Conservation (phyloP, 2,797 vertebrate species). For the Euthynnus affinis region DNA sequence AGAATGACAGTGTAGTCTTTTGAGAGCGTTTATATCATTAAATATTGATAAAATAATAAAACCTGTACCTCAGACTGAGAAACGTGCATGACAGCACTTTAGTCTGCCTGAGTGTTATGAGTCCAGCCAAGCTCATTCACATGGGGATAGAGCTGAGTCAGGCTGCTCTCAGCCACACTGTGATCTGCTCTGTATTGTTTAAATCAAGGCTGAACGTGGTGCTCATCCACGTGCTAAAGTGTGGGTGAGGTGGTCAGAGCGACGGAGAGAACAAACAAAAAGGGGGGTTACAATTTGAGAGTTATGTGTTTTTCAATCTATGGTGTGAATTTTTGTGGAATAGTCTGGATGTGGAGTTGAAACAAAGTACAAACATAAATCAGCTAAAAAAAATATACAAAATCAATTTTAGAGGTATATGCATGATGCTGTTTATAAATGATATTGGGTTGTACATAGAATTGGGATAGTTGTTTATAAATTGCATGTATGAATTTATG, state of each 20-base stretch:
- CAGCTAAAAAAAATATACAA: too few relatives aligned
- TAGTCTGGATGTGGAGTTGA: too few relatives aligned
- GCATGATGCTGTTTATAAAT: too few relatives aligned
- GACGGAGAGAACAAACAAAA: neutral
- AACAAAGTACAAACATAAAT: too few relatives aligned
- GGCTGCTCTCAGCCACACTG: slow-evolving; percentile 51
- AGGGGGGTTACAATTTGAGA: too few relatives aligned
- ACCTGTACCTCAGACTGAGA: slow-evolving; percentile 29
- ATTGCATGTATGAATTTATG: too few relatives aligned
- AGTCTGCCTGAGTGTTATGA: slow-evolving; percentile 24
- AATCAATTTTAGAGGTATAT: too few relatives aligned
- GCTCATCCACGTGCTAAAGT: slow-evolving; percentile 31
- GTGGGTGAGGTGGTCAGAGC: slow-evolving; percentile 19
- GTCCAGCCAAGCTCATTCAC: slow-evolving; percentile 51
- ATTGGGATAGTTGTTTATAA: too few relatives aligned
- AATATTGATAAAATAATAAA: slow-evolving; percentile 75
- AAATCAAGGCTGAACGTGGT: slow-evolving; percentile 40
- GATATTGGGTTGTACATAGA: too few relatives aligned
- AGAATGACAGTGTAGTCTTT: slow-evolving; percentile 52
- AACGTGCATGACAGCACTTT: slow-evolving; percentile 55
- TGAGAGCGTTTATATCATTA: slow-evolving; percentile 66
- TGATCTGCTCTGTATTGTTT: slow-evolving; percentile 57
- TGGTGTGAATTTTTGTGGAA: too few relatives aligned
- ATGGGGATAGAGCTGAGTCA: slow-evolving; percentile 62
- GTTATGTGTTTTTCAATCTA: too few relatives aligned